phyloP scores from a whole-genome alignment of 2,797 vertebrate species.

The Gymnodraco acuticeps region DNA sequence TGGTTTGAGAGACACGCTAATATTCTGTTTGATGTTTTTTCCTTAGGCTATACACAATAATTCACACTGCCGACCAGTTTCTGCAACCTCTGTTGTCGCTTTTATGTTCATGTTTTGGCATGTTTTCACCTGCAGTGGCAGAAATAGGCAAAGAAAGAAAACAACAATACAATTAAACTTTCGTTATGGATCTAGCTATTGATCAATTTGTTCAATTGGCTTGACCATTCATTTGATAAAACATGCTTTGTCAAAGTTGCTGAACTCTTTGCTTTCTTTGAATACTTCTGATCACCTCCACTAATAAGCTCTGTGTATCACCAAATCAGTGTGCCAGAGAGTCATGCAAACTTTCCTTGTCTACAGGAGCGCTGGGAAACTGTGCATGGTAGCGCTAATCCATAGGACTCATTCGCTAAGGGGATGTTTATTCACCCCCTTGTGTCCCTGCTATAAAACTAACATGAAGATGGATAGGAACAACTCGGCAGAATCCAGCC shows the following conservation, averaged over 20 bases:
- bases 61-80: constrained; percentile 11
- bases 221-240: constrained; percentile 1
- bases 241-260: constrained; percentile 26
- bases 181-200: not conserved
- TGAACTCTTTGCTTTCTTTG: constrained; percentile 23
- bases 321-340: constrained; percentile 21
- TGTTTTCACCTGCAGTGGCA: constrained; percentile 27
- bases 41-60: not conserved
- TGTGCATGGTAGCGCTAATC: constrained; percentile 53
- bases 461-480: constrained; percentile 65
- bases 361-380: constrained; percentile 58
- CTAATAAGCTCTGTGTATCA: constrained; percentile 32
- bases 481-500: constrained; percentile 31
- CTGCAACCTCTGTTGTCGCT: not conserved
- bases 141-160: not conserved
- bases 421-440: constrained; percentile 78
- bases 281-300: constrained; percentile 40
- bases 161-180: not conserved
- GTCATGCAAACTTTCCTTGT: constrained; percentile 11
- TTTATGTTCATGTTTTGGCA: constrained; percentile 32
- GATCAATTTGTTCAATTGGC: no score
- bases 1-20: constrained; percentile 24
- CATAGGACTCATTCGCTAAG: constrained; percentile 59
- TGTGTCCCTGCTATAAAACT: constrained; percentile 65
- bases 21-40: constrained; percentile 29